These are phyloP conservation scores for Artibeus jamaicensis DNA, from an alignment of 2,797 vertebrate genomes.

Conservation along the genomic window DNA sequence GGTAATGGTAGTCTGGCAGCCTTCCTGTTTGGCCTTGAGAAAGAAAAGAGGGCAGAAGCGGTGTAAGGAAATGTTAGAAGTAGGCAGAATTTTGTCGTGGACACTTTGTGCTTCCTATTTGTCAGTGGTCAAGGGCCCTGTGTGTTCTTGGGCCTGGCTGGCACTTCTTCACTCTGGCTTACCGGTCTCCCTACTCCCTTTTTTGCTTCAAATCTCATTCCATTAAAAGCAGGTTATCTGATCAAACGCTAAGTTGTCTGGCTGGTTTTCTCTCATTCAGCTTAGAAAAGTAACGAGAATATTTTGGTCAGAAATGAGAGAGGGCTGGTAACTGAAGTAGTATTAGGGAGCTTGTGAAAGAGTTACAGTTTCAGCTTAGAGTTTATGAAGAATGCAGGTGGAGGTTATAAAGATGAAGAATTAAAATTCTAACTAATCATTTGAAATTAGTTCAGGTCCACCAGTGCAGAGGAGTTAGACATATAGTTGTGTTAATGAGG, in stretches of 20 bases:
- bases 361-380: neutral
- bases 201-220: neutral
- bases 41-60: neutral
- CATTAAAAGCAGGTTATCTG: neutral
- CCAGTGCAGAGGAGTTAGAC: neutral
- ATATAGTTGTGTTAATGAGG: neutral
- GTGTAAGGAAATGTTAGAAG: neutral
- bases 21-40: neutral
- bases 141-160: neutral
- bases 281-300: neutral
- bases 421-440: neutral
- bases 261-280: neutral
- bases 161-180: neutral
- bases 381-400: neutral
- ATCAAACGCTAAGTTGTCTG: neutral
- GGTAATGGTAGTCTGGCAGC: neutral
- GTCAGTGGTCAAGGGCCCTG: neutral
- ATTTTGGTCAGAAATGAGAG: constrained; percentile 4
- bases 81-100: neutral
- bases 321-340: neutral
- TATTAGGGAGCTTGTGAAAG: neutral
- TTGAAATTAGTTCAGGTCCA: neutral
- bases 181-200: neutral
- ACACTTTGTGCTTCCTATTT: neutral
- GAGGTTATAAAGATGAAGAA: neutral